Percentiles rank a stretch among this genome's conserved stretches.
Evolutionary conservation across 2,113 vertebrate genomes (phyloP).

Genomic region (Cathartes aura): DNA sequence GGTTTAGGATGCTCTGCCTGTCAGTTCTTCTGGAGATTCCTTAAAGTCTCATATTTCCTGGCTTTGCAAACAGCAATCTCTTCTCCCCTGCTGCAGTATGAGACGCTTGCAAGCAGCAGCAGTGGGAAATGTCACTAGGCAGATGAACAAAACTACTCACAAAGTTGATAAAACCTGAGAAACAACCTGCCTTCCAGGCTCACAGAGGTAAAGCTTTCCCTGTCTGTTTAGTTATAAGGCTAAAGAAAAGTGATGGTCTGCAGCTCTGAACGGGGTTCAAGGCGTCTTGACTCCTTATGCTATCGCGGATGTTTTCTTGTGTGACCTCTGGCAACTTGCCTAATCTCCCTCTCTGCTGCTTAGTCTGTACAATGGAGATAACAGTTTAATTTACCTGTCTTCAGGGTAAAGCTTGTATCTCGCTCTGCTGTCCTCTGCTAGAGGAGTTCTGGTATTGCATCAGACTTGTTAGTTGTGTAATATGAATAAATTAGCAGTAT

Average conservation of each 20-base stretch:
- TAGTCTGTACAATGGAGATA: slow-evolving; percentile 10
- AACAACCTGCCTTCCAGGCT: not conserved
- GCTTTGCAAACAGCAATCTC: not conserved
- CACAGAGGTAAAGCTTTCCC: not conserved
- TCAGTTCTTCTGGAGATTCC: not conserved
- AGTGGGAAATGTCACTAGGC: not conserved
- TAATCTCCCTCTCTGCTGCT: not conserved
- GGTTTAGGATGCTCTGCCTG: slow-evolving; percentile 6
- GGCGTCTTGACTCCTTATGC: rapidly evolving
- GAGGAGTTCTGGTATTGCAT: not conserved
- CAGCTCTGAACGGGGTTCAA: not conserved
- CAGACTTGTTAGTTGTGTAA: not conserved
- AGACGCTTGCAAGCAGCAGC: not conserved
- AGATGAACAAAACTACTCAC: not conserved
- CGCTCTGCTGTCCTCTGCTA: not conserved
- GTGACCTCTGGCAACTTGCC: not conserved
- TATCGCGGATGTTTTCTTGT: not conserved
- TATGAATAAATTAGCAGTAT: not conserved
- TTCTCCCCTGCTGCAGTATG: not conserved
- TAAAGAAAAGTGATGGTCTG: not conserved
- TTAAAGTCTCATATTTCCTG: not conserved
- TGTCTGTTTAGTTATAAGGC: not conserved
- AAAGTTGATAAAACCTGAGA: not conserved
- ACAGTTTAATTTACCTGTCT: not conserved
- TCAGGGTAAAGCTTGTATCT: not conserved